Conservation (phyloP, 2,888 invertebrate species). For the Carpatolechia fugitivella region DNA sequence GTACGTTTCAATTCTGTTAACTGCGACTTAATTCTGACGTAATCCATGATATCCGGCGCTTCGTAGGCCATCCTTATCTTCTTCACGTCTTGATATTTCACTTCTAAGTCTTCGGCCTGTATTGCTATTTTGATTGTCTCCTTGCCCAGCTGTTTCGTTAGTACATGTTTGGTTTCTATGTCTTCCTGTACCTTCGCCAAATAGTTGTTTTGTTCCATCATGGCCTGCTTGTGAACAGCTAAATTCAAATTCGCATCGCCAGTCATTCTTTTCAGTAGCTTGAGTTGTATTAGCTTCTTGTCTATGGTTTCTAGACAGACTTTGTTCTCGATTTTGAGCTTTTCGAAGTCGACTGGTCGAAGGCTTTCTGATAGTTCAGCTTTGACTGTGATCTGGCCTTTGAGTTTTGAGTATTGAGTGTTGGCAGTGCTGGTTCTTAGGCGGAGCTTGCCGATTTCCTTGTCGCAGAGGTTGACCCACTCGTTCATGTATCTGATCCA, state of each 20-base stretch:
- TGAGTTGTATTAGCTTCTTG: constrained; percentile 70
- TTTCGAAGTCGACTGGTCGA: constrained; percentile 81
- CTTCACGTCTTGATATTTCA: constrained; percentile 55
- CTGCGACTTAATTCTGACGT: constrained; percentile 74
- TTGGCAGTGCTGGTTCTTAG: constrained; percentile 78
- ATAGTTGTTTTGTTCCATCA: constrained; percentile 72
- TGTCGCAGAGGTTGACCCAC: constrained; percentile 77
- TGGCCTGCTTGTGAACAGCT: constrained; percentile 76
- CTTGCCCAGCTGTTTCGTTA: constrained; percentile 59
- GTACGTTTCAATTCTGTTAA: constrained; percentile 63
- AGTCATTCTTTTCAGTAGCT: constrained; percentile 79
- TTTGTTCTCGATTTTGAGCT: constrained; percentile 80
- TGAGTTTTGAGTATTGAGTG: constrained; percentile 73
- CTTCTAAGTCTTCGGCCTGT: constrained; percentile 58
- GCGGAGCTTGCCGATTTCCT: constrained; percentile 78
- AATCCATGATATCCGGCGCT: constrained; percentile 80
- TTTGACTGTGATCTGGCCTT: constrained; percentile 74
- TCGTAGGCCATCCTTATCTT: constrained; percentile 61
- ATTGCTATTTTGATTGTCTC: constrained; percentile 53
- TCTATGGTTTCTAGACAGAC: constrained; percentile 74
- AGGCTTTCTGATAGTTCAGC: constrained; percentile 79
- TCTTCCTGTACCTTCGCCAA: constrained; percentile 58
- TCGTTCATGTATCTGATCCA: constrained; percentile 80
- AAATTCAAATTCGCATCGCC: constrained; percentile 79
- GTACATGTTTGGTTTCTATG: constrained; percentile 56